A percentile compares a stretch with the other conserved stretches of the same genome.
Conservation (phyloP, 2,113 vertebrate genomes). For the Callocephalon fimbriatum region DNA sequence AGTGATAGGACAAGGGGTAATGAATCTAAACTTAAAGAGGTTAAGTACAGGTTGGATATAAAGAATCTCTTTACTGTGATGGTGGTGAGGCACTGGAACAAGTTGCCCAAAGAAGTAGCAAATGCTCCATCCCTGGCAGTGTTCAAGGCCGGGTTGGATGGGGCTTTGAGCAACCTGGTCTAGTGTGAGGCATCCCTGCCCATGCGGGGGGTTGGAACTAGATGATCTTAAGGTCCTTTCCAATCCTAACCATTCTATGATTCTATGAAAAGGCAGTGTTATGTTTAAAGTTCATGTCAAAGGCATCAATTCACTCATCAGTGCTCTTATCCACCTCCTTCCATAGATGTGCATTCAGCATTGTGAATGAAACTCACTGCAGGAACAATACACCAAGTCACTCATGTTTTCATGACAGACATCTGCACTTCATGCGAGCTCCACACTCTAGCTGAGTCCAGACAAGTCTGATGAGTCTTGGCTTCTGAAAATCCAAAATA, state of each 20-base stretch:
- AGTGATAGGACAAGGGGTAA: no score
- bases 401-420: background rate
- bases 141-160: no score
- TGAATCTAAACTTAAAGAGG: no score
- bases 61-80: no score
- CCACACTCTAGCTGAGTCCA: background rate
- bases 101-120: no score
- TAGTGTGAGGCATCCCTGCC: background rate
- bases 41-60: no score
- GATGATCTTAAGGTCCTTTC: background rate
- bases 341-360: rapidly evolving
- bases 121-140: no score
- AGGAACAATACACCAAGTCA: background rate
- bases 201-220: background rate
- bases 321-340: background rate
- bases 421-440: background rate
- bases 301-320: background rate
- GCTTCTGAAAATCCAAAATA: background rate
- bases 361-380: background rate
- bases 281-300: background rate
- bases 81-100: no score
- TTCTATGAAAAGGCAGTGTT: background rate
- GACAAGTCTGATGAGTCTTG: background rate
- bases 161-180: no score
- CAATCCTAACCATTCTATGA: background rate